These are phyloP conservation scores for Actinia tenebrosa DNA, from an alignment of 64 coral and sea anemone genomes.

Conservation along the genomic window DNA sequence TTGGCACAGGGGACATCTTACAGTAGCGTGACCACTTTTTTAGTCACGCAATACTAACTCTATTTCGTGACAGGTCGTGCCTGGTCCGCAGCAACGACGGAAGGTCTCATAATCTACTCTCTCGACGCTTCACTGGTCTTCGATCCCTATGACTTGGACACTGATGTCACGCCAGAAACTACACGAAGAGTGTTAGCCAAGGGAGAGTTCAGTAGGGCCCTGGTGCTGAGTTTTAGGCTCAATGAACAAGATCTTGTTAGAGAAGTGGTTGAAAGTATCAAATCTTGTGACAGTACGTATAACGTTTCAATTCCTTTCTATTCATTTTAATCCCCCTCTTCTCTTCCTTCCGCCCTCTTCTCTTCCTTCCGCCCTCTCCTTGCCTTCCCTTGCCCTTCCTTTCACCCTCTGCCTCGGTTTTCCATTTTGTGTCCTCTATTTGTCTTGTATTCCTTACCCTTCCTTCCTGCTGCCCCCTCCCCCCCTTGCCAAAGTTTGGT, in stretches of 20 bases:
- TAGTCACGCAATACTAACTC: not conserved
- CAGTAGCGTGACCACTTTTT: not conserved
- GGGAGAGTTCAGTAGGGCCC: conserved; percentile 58
- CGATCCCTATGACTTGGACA: conserved; percentile 89
- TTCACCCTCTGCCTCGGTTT: not conserved
- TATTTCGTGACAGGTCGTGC: conserved; percentile 63
- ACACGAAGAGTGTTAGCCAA: conserved; percentile 44
- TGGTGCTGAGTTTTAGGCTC: conserved; percentile 78
- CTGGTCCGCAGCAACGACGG: conserved; percentile 86
- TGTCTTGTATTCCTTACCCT: not conserved
- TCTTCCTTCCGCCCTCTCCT: not conserved
- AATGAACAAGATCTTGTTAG: conserved; percentile 80
- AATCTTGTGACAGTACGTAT: conserved; percentile 68
- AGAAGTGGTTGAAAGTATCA: conserved; percentile 84
- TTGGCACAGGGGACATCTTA: no score
- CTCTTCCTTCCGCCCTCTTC: not conserved
- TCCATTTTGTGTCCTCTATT: no score
- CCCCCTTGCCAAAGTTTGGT: no score
- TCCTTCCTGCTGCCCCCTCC: not conserved
- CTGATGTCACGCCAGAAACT: conserved; percentile 69
- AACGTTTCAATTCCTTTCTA: not conserved
- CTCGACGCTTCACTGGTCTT: conserved; percentile 77
- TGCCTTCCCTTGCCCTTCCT: not conserved
- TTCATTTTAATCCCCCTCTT: not conserved
- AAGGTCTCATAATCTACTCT: conserved; percentile 87